Conservation (phyloP, 2,113 vertebrate genomes). For the Sylvietta virens region DNA sequence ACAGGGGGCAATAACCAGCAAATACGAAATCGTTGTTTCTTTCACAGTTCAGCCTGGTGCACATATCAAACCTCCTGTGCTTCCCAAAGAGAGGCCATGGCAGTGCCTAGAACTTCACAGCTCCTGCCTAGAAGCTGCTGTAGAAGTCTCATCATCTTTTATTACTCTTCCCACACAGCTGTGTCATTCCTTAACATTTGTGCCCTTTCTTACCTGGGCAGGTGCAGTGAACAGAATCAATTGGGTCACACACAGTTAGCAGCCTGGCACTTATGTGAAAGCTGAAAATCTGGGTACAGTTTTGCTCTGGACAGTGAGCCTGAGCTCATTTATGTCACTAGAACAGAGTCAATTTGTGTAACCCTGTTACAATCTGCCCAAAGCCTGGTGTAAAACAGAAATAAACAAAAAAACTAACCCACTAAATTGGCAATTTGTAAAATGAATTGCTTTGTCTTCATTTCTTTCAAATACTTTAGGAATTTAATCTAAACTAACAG, state of each 20-base stretch:
- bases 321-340: neutral
- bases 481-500: neutral
- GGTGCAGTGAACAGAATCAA: neutral
- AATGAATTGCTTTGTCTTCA: neutral
- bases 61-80: neutral
- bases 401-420: neutral
- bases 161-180: neutral
- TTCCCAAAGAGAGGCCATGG: neutral
- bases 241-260: neutral
- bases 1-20: neutral
- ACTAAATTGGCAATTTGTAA: neutral
- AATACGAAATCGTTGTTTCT: neutral
- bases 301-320: neutral
- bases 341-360: neutral
- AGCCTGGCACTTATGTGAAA: neutral
- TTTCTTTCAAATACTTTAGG: neutral
- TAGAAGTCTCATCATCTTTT: neutral
- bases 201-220: neutral
- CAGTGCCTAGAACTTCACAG: neutral
- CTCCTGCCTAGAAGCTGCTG: neutral
- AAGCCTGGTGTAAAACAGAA: neutral
- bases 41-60: neutral
- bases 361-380: neutral
- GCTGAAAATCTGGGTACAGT: neutral
- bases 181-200: neutral